Base-by-base conservation (phyloP, 2,113 vertebrate species). In the Xenus cinereus region DNA sequence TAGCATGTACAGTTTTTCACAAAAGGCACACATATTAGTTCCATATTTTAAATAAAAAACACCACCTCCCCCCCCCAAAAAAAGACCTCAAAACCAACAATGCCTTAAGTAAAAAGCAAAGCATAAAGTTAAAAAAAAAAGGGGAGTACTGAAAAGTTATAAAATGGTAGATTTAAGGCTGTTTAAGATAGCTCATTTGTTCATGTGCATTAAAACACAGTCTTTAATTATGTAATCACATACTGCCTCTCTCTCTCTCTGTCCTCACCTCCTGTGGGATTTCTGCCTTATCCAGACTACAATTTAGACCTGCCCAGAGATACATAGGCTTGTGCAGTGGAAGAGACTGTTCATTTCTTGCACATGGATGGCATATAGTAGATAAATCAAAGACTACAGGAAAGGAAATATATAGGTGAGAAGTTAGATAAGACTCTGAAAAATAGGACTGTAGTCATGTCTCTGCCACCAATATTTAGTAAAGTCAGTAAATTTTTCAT, bases 361-460 rank as follows among this genome's bases (percentile, higher is more conserved):
- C 48, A 62, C 14, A 23, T 76, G 77, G 32, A 69, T 92, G 66
- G 14, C 1, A 0, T 24, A 24, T 64, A 76, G 41, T 43, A 76
- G 59, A 91, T 96, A 87, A 90, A 91, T 85, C 75, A 86, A 64
- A 84, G 28, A 43, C 32, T 66, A 18, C 45, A 69, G 86, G 50
- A 83, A 76, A 87, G 41, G 77, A 91, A 95, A 79, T 79, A 66
- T 22, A 50, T 64, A 57, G 59, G 32, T 87, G 63, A 91, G 43
- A 93, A 89, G 37, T 74, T 92, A 90, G 90, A 93, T 91, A 93
- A 89, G 81, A 32, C n/a, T 69, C 18, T 93, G 92, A 90, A 92
- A 93, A 96, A 92, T 73, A 82, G 50, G 18, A 35, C 41, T 73
- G 39, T 68, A 91, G 45, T 50, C 62, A 82, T 87, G 84, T 87